A percentile compares a stretch with the other conserved stretches of the same genome.
phyloP scores from a whole-genome alignment of 2,888 invertebrate species.

The Cosmia trapezina region DNA sequence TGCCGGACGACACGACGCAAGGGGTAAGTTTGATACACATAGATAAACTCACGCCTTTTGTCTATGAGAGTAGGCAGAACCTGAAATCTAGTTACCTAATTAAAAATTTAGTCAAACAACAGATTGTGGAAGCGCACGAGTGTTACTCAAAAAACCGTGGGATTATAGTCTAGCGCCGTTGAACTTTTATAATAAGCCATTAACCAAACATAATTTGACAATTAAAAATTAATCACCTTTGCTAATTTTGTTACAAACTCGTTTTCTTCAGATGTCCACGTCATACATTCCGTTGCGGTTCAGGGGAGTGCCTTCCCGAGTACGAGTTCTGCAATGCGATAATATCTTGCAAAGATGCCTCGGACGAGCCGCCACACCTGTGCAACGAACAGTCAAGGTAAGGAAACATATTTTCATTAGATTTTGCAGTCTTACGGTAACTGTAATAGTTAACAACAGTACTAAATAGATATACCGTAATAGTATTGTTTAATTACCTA shows the following conservation, averaged over 20 bases:
- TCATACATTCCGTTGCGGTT: constrained; percentile 95
- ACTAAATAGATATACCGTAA: constrained; percentile 22
- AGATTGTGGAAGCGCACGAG: not conserved
- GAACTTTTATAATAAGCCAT: constrained; percentile 56
- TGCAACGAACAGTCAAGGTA: constrained; percentile 92
- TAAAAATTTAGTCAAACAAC: no score
- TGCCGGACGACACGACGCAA: constrained; percentile 91
- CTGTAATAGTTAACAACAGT: constrained; percentile 28
- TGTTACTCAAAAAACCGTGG: constrained; percentile 49
- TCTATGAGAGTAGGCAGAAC: not conserved
- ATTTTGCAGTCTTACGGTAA: constrained; percentile 40
- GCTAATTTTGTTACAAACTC: constrained; percentile 18
- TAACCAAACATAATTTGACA: constrained; percentile 19
- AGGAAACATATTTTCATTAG: constrained; percentile 11
- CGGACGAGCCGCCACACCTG: constrained; percentile 95
- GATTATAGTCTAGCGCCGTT: constrained; percentile 40
- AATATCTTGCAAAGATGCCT: constrained; percentile 96
- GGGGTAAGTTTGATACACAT: constrained; percentile 77
- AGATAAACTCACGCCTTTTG: not conserved
- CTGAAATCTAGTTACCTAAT: not conserved
- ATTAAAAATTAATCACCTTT: constrained; percentile 29
- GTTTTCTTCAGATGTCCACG: constrained; percentile 92
- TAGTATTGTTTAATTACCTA: constrained; percentile 31
- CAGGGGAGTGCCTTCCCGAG: constrained; percentile 96
- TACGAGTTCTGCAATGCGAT: constrained; percentile 98